Evolutionary conservation across 2,797 vertebrate genomes (phyloP), one percentile per base, ranked within the genome.

Genomic region (Cyprinodon diabolis): DNA sequence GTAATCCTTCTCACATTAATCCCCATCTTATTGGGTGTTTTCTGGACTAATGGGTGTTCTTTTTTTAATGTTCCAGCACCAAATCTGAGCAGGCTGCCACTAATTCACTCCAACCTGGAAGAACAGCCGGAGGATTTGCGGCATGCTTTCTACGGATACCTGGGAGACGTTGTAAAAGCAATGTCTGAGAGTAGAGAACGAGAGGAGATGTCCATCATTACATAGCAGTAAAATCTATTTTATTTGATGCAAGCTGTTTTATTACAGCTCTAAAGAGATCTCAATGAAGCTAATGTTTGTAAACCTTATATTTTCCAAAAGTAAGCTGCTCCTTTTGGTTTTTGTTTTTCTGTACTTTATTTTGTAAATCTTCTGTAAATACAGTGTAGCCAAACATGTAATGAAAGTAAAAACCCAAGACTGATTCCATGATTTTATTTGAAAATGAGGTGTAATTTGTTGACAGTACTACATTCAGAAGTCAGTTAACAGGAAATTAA

Each of bases 181-280:
- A 88, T 99, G 86, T 97, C 96, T 1, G 98, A 99, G 91, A 98
- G 90, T 87, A 93, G 96, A 84, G 98, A 99, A 73, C 93, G 87
- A 68, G 98, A 99, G 82, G 98, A 99, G 89, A 97, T 98, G 97
- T 97, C 96, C 1, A 97, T 99, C 82, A 96, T 99, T 71, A 96
- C 95, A 0, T 97, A 94, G 69, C 25, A 63, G 25, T 8, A 25
- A 81, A 52, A 60, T 48, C 12, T 21, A 70, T 5, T 37, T 23
- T 30, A 13, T 12, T 23, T 45, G 21, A 4, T 45, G 66, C 1
- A 23, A 17, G 14, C 51, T 30, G 30, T 17, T 51, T 66, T 21
- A 23, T 21, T 25, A n/a, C 67, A 15, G 77, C 69, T 19, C 54
- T 66, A 69, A 21, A 69, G 25, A 75, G 17, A 23, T 58, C 8